Base-by-base conservation (phyloP, 2,888 invertebrate genomes). In the Rambutsinella grinnellia region DNA sequence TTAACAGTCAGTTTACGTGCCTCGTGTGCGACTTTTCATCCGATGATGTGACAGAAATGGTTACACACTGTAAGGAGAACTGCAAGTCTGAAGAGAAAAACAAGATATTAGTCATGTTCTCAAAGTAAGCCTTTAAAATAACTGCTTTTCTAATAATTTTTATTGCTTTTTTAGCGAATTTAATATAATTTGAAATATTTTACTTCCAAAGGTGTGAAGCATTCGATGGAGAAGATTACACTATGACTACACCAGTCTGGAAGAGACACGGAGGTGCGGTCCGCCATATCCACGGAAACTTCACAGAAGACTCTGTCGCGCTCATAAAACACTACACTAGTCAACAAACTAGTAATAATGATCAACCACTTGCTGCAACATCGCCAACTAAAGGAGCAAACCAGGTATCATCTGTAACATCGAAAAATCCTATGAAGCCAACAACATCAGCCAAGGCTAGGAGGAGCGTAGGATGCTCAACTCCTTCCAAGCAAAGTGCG, bases 1-100 rank as follows among this genome's bases (percentile, higher is more conserved):
- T 92, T 1, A 91, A 90, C 75, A 88, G 89, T 84, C 93, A 93
- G 80, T 94, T 89, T 85, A 92, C 91, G 83, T 94, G 94, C 84
- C 89, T 89, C 0, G 87, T 91, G 77, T 95, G 94, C 82, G 85
- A 88, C 0, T 93, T 90, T 60, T 19, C 53, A 0, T 58, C 79
- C 0, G 81, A 84, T 49, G 79, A 76, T 46, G 81, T 82, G 0
- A 61, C 51, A 2, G 70, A 71, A n/a, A 81, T 76, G 58, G 66
- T 61, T 0, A 53, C 54, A 0, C 75, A 75, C 46, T 63, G 68
- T n/a, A 36, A 36, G 0, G 53, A 61, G 5, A 21, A 19, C 28
- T 76, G 66, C 61, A 57, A 57, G 19, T 67, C 67, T 1, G 27
- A 53, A 0, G 87, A 85, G 0, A 88, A 87, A 47, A 83, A 86